Conservation (phyloP, 2,888 invertebrate genomes). For the Mesopsocus fuscifrons region DNA sequence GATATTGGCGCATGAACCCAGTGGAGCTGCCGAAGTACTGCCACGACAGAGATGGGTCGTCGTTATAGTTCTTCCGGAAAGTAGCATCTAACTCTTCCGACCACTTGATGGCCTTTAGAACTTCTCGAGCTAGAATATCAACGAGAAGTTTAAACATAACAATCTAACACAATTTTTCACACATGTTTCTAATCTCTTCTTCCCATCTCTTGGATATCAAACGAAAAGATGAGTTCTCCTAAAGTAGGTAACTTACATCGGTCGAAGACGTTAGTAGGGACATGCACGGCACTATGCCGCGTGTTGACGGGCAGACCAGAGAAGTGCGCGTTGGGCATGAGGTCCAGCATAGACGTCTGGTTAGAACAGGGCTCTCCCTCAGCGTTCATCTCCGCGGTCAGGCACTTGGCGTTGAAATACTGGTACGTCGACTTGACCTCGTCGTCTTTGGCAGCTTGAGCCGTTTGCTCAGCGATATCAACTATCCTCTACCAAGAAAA, state of each 20-base stretch:
- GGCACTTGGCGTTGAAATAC: constrained; percentile 46
- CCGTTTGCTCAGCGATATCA: constrained; percentile 71
- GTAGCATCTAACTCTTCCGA: constrained; percentile 77
- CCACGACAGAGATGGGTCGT: constrained; percentile 87
- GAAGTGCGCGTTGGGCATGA: constrained; percentile 54
- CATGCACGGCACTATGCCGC: constrained; percentile 75
- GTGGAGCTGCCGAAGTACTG: constrained; percentile 95
- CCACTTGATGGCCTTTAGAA: constrained; percentile 85
- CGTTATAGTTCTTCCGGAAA: constrained; percentile 77
- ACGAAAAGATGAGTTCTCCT: too few species aligned
- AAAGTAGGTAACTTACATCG: too few species aligned
- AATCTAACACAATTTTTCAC: too few species aligned
- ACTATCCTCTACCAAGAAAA: constrained; percentile 51
- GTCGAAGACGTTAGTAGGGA: constrained; percentile 90
- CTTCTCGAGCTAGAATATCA: constrained; percentile 43
- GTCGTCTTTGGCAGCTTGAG: constrained; percentile 31
- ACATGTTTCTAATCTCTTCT: too few species aligned
- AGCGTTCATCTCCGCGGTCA: constrained; percentile 34
- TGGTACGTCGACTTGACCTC: constrained; percentile 20
- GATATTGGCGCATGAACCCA: constrained; percentile 89
- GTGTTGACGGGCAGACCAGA: constrained; percentile 57
- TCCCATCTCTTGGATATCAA: too few species aligned
- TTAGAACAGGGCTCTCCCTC: constrained; percentile 27
- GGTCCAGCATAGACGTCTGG: constrained; percentile 38
- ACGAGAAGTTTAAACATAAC: constrained; percentile 13